Conservation (phyloP, 2,888 invertebrate species). For the Willowsia nigromaculata region DNA sequence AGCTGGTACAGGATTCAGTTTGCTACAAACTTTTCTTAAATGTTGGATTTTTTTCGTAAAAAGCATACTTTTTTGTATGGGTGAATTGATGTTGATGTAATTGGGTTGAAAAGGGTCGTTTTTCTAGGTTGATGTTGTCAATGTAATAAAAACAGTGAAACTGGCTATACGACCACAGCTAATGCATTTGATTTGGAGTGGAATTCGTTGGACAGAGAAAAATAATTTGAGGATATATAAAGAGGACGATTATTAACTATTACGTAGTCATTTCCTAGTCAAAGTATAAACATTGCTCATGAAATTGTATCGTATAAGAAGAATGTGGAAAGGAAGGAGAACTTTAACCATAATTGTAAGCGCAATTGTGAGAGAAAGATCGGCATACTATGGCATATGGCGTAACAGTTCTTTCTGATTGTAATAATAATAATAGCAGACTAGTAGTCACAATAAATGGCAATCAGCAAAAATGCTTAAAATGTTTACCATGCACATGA, state of each 20-base stretch:
- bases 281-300: not conserved
- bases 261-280: not conserved
- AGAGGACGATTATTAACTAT: not conserved
- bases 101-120: constrained; percentile 45
- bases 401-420: not conserved
- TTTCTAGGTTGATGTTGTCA: not conserved
- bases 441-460: not conserved
- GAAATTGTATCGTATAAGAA: not conserved
- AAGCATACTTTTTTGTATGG: not conserved
- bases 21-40: too few species aligned
- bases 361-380: not conserved
- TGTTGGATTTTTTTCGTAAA: not conserved
- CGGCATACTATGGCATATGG: not conserved
- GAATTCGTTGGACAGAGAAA: not conserved
- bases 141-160: constrained; percentile 29
- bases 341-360: not conserved
- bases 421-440: not conserved
- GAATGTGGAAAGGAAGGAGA: not conserved
- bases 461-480: constrained; percentile 5
- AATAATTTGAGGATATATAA: too few species aligned
- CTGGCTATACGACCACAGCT: not conserved
- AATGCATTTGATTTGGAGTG: not conserved
- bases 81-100: constrained; percentile 24
- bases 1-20: too few species aligned
- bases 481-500: not conserved